Base-by-base conservation (phyloP, 2,888 invertebrate species). In the Tetrapedia diversipes region DNA sequence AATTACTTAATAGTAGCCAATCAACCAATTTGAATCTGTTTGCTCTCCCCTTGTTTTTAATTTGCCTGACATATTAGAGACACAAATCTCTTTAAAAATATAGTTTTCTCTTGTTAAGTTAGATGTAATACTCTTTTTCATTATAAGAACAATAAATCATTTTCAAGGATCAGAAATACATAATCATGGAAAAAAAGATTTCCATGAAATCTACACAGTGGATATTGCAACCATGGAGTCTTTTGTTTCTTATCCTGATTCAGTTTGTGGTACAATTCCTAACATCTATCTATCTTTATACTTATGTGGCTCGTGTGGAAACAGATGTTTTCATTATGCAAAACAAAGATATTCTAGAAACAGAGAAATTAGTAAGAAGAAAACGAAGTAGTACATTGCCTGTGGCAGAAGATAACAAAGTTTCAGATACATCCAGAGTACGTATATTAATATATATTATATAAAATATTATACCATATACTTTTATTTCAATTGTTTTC, bases 331-430 rank as follows among this genome's bases (percentile, higher is more conserved):
- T 69, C 64, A 64, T 53, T 7, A 54, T 68, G 59, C 65, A 60
- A 51, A 73, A 47, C 8, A 68, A 77, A 34, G 74, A 61, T 37
- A 64, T 72, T 68, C 63, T 65, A 51, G 76, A 71, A n/a, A 61
- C 65, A 29, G 66, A 77, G 24, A 79, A 82, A 57, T 67, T 82
- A 27, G 63, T 82, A 19, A 86, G 91, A 3, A 83, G 86, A 37
- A 91, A 89, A 77, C 87, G 91, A 4, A 91, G 90, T 80, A 88
- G 90, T 64, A 85, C 88, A 1, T 70, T 91, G 49, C 90, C 90
- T 8, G 83, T 87, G 3, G 66, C 89, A 8, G 91, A 90, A 67
- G 90, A 91, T 80, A 91, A 91, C 70, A 88, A 90, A 11, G 90
- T 91, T 19, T 88, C 88, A 7, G 90, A 91, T 63, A 78, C 87